phyloP scores from a whole-genome alignment of 2,113 vertebrate species.

The Mastomys coucha region DNA sequence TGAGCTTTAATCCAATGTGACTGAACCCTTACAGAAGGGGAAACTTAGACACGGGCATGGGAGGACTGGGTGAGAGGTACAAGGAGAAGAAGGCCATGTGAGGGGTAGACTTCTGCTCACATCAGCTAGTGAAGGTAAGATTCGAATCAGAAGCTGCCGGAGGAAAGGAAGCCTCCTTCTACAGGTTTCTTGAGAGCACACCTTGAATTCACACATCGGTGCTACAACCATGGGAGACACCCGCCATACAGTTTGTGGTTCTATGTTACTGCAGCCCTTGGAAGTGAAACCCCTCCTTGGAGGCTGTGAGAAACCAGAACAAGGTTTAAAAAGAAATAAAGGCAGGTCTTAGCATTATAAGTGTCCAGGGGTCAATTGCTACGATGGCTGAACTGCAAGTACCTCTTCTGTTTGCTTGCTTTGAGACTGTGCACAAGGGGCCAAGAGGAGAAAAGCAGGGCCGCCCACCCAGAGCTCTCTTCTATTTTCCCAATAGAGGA shows the following conservation, averaged over 20 bases:
- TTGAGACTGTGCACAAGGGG: neutral
- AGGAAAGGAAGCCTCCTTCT: no score
- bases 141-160: no score
- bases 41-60: neutral
- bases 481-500: neutral
- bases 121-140: neutral
- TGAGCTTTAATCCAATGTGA: neutral
- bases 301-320: neutral
- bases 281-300: neutral
- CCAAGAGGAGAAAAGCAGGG: neutral
- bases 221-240: neutral
- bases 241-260: accelerated
- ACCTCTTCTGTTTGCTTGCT: neutral
- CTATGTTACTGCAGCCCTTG: neutral
- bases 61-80: neutral
- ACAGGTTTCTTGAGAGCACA: neutral
- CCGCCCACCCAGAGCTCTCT: no score
- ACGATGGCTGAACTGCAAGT: no score
- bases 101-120: neutral
- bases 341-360: neutral
- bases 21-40: neutral
- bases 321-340: neutral
- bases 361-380: neutral
- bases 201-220: neutral
- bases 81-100: neutral